phyloP scores from a whole-genome alignment of 2,113 vertebrate genomes.

The Erpornis zantholeuca region DNA sequence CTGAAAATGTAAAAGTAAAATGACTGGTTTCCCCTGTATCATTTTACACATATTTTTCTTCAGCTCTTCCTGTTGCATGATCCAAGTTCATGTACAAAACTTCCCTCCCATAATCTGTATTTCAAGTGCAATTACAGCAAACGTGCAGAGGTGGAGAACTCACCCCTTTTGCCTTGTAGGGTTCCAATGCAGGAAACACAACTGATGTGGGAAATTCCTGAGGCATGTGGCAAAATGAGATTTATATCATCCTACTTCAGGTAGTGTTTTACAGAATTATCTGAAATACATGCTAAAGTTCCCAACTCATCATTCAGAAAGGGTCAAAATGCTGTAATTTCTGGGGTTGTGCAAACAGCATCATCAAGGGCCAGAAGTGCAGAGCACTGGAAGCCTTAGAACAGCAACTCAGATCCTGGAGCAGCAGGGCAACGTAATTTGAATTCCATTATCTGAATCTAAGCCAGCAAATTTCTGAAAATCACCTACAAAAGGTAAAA shows the following conservation, averaged over 20 bases:
- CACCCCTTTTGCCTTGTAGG: not conserved
- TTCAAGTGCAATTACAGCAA: not conserved
- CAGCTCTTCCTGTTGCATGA: slow-evolving; percentile 2
- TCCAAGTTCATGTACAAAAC: not conserved
- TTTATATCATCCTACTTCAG: not conserved
- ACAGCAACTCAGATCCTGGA: not conserved
- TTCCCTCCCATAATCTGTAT: not conserved
- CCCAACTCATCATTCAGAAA: not conserved
- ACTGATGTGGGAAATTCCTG: not conserved
- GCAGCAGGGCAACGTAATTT: not conserved
- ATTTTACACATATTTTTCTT: slow-evolving; percentile 17
- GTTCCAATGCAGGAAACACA: not conserved
- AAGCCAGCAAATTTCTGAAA: not conserved
- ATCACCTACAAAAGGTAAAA: not conserved
- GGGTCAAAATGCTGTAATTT: not conserved
- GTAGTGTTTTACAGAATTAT: not conserved
- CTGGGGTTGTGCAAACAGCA: not conserved
- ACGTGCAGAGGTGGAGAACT: not conserved
- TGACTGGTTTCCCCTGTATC: not conserved
- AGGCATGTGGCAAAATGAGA: not conserved
- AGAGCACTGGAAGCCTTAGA: not conserved
- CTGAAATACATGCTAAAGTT: not conserved
- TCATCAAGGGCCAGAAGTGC: not conserved
- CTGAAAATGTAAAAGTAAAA: slow-evolving; percentile 11
- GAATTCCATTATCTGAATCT: not conserved